A percentile compares a stretch with the other conserved stretches of the same genome.
These are phyloP conservation scores for Daktulosphaira vitifoliae DNA, from an alignment of 1,140 invertebrate genomes.

Conservation along the genomic window DNA sequence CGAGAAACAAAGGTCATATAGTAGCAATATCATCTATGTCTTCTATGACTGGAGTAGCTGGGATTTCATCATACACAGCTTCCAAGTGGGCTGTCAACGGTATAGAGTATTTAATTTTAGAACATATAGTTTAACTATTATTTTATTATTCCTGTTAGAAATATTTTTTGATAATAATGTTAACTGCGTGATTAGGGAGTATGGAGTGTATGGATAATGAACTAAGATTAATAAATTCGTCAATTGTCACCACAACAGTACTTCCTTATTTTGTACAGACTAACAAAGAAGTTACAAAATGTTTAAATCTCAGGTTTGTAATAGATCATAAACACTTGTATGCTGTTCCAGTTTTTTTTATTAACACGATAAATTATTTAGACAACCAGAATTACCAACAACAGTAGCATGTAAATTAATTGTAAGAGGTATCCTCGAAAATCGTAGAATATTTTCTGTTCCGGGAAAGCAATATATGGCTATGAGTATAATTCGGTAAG, in stretches of 20 bases:
- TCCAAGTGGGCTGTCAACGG: conserved; percentile 57
- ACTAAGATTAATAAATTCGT: conserved; percentile 34
- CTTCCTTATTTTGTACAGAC: conserved; percentile 40
- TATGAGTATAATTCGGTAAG: not conserved
- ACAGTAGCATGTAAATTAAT: not conserved
- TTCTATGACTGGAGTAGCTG: conserved; percentile 57
- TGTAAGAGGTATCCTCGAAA: not conserved
- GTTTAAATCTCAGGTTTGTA: not conserved
- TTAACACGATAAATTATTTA: not conserved
- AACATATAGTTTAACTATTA: no score
- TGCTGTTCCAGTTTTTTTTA: no score
- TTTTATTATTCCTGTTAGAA: no score
- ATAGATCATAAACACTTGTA: no score
- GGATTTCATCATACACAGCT: conserved; percentile 70
- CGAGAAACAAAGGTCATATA: conserved; percentile 30
- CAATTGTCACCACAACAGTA: conserved; percentile 37
- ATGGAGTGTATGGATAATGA: conserved; percentile 39
- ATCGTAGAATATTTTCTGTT: not conserved
- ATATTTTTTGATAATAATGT: no score
- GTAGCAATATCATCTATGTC: conserved; percentile 44
- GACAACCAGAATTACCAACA: not conserved
- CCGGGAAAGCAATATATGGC: not conserved
- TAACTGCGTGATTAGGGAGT: conserved; percentile 32
- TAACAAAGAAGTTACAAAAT: not conserved
- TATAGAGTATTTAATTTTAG: no score